Base-by-base conservation (phyloP, 2,113 vertebrate species). In the Mola mola region DNA sequence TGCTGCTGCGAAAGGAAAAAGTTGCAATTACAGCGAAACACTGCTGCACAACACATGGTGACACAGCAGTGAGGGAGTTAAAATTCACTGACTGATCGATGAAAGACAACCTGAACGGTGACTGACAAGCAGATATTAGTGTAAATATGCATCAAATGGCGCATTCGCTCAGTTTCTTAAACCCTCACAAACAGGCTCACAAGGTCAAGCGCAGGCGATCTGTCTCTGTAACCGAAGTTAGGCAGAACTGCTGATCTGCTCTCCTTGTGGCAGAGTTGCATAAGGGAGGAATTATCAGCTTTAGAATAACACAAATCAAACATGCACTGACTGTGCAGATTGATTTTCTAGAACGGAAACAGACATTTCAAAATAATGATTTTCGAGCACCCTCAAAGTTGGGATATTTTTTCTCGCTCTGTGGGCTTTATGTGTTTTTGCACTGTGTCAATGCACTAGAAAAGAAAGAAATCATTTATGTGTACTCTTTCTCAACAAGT, bases 281-380 rank as follows among this genome's bases (percentile, higher is more conserved):
- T 81, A 85, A 86, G 76, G 67, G 58, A 83, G 57, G 82, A 82
- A 63, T 79, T 74, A 70, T 65, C 72, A 17, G 70, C 76, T 75
- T 83, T 66, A 79, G 48, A 78, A 83, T 55, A 72, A 72, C 72
- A 67, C 72, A 69, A 84, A 79, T 68, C 63, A 81, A 58, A 79
- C 12, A 42, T 9, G 26, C 33, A 9, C 56, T n/a, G 29, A 41
- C 66, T 64, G 44, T 20, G 51, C 55, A 47, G 66, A 84, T 80
- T 62, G 79, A 81, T 83, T 84, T 73, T 73, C 55, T 61, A 26
- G 19, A 72, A 71, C 55, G 42, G 74, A 78, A 86, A 79, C 75
- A 36, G 9, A 61, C 72, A 80, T 80, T 72, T 78, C 63, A 71
- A 62, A 58, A 72, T 69, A 59, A 73, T 69, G 75, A 81, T 79